phyloP scores from a whole-genome alignment of 2,888 invertebrate genomes.

The Parnassius orleans region DNA sequence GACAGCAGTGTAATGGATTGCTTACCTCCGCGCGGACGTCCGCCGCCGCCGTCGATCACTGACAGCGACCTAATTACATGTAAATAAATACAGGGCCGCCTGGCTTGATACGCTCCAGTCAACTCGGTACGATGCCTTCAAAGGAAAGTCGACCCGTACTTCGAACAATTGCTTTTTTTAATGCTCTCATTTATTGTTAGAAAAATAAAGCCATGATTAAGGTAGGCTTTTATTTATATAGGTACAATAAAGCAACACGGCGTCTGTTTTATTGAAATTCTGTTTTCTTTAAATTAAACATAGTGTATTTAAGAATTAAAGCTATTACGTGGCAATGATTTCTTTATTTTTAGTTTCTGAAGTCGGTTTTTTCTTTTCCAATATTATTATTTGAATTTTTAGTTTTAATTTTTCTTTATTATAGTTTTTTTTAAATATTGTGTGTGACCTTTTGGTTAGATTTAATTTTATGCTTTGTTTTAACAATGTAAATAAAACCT shows the following conservation, averaged over 20 bases:
- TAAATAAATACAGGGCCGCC: constrained; percentile 66
- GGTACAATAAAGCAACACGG: constrained; percentile 19
- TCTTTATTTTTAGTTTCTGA: not conserved
- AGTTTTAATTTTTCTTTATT: too few relatives aligned
- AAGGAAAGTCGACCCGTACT: constrained; percentile 20
- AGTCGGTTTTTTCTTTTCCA: too few relatives aligned
- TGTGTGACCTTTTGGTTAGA: too few relatives aligned
- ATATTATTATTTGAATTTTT: too few relatives aligned
- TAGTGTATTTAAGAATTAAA: not conserved
- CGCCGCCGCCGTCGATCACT: constrained; percentile 66
- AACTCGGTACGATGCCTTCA: constrained; percentile 35
- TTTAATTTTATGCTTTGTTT: too few relatives aligned
- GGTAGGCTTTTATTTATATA: constrained; percentile 4
- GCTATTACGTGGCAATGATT: not conserved
- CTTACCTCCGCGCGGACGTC: constrained; percentile 65
- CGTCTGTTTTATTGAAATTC: constrained; percentile 19
- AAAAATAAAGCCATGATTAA: constrained; percentile 24
- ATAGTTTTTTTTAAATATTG: too few relatives aligned
- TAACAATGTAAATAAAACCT: too few relatives aligned
- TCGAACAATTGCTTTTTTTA: constrained; percentile 27
- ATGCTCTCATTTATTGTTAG: constrained; percentile 25
- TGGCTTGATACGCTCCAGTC: constrained; percentile 45
- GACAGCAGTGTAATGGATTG: constrained; percentile 72
- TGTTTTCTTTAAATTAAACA: not conserved
- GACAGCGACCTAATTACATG: constrained; percentile 73